Base-by-base conservation (phyloP, 2,888 invertebrate genomes). In the Stomorhina lunata region DNA sequence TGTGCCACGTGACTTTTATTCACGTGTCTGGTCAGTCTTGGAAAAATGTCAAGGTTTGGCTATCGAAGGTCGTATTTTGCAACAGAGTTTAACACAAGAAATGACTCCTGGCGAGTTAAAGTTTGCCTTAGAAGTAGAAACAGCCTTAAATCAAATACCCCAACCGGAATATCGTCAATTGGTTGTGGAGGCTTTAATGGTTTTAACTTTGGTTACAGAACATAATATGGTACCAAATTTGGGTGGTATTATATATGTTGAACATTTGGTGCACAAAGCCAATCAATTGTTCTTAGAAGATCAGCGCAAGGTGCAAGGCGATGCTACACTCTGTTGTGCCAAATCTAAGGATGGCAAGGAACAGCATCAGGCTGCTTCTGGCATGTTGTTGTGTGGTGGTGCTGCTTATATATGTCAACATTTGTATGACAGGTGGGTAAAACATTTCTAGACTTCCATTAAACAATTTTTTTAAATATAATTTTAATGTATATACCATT, bases 51-150 rank as follows among this genome's bases (percentile, higher is more conserved):
- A 98, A 92, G 99, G 98, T 2, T 92, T 99, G 69, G 95, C 96
- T 7, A 98, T 99, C 84, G 98, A 98, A 90, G 97, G 97, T 1
- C 95, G 97, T 90, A 93, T 97, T 27, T 92, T 99, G 22, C 96
- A 96, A 71, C 97, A 98, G 88, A 96, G 96, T 91, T 92, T 99
- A 66, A 99, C 99, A 0, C 97, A 98, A 92, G 99, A 99, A 94
- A 99, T 99, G 99, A 99, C 99, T 0, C 94, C 98, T 0, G 98
- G 98, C 48, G 99, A 99, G 92, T 92, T 99, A 86, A 99, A 99
- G 92, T 99, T 99, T 92, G 99, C 99, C 0, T 92, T 99, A 15
- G 97, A 98, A 72, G 99, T 99, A 0, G 99, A 99, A 92, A 96
- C 98, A 1, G 98, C 98, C 2, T 92, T 99, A 65, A 99, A 99